Base-by-base conservation (phyloP, 1,140 invertebrate genomes). In the Parasteatoda tepidariorum region DNA sequence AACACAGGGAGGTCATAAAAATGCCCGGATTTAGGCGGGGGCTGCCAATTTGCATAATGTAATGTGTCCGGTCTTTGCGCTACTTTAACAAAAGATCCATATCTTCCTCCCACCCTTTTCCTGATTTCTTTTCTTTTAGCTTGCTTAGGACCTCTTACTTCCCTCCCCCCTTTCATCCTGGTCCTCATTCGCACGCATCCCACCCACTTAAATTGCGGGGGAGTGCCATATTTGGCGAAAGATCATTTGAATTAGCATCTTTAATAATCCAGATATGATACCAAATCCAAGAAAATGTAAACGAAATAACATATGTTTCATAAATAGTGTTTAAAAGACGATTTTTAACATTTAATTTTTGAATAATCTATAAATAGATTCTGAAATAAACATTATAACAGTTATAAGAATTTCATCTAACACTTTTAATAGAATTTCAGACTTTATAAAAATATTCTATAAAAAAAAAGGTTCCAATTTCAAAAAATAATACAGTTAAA, bases 31-130 rank as follows among this genome's bases (percentile, higher is more conserved):
- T 31, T 33, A 18, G 34, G 30, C 22, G 61, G 26, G 59, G 34
- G 34, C 62, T 78, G 74, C 74, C 74, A 78, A 78, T 78, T 78
- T 78, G 74, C 74, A 78, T 78, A 78, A 78, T 78, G 74, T 78
- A 78, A 78, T 78, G 74, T 78, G 74, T 78, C 74, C 74, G 38
- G 74, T 54, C 74, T 78, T 78, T 66, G 67, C 74, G 74, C 74
- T 66, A 66, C 55, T 78, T 78, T 76, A 54, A 66, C 34, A 66
- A 78, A 78, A 78, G 61, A 75, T 75, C 71, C 61, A 78, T 78
- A 66, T 66, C 61, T 78, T 18, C 28, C 28, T 6, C 54, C 59
- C 61, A 15, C 38, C 18, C 4, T 13, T 28, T 74, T 38, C 31
- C 31, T 59, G 34, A 61, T 74, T 13, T 24, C 38, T 74, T 74